Evolutionary conservation across 1,140 invertebrate species (phyloP), one percentile per base, ranked within the genome.

Genomic region (Drosophila carrolli): DNA sequence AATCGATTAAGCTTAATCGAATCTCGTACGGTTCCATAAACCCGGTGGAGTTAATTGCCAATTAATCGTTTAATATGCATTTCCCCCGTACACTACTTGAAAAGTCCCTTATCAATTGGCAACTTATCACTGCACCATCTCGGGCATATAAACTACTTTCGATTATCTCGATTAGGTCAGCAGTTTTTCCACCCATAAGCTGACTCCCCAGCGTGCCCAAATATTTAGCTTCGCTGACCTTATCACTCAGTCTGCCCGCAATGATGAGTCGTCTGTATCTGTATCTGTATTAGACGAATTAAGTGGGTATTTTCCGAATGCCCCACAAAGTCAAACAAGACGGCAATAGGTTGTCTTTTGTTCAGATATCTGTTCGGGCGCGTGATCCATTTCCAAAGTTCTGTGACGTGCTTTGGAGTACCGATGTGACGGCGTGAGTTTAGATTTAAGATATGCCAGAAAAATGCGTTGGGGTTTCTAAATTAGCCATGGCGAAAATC

Each of bases 51-150:
- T 48, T 78, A 85, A 84, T 86, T 54, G 54, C 35, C 40, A 65
- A 53, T 60, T 88, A 85, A 85, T 85, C 73, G 78, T 88, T 85
- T 82, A 72, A 85, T 82, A 75, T 75, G 57, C 55, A 72, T 65
- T 44, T 50, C 23, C 37, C 29, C 19, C 43, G 8, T 14, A 14
- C 7, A 13, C 4, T 56, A 23, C 40, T 47, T 62, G 29, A 7
- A 50, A 43, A 9, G 14, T 54, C 16, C 53, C 65, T 73, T 54
- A 72, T 73, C 70, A 41, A 2, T 13, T 2, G 11, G 37, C 27
- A 71, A 48, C 67, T 67, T 62, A 74, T 81, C 79, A 53, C n/a
- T 27, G 43, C 47, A 48, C 68, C 44, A 74, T 82, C 74, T 57
- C 29, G 19, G 32, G 16, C 13, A 19, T 19, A 35, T 59, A 55